These are phyloP conservation scores for Corythaixoides concolor DNA, from an alignment of 2,113 vertebrate genomes.

Conservation along the genomic window DNA sequence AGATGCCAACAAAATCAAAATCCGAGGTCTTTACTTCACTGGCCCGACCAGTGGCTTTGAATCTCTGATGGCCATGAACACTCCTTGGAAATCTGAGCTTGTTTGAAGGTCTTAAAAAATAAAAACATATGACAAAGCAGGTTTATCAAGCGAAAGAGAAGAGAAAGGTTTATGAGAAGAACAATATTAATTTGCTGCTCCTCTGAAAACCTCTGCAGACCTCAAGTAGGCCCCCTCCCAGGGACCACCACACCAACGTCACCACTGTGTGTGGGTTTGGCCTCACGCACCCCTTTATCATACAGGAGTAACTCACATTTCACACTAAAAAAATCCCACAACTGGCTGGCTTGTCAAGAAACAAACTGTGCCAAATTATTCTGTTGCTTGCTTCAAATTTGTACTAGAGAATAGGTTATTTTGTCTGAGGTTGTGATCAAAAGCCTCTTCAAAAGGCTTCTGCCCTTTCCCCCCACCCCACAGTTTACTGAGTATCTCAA, in stretches of 20 bases:
- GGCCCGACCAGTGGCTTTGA: not conserved
- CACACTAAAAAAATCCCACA: not conserved
- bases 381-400: not conserved
- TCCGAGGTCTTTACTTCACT: not conserved
- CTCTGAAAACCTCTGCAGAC: not conserved
- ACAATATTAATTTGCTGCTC: not conserved
- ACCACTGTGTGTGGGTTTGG: not conserved
- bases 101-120: not conserved
- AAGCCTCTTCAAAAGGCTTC: not conserved
- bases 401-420: not conserved
- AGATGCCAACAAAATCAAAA: conserved; percentile 17
- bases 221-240: not conserved
- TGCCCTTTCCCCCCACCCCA: not conserved
- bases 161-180: not conserved
- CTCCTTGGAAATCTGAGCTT: not conserved
- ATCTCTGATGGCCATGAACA: not conserved
- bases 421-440: not conserved
- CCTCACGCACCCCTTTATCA: not conserved
- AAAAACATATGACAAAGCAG: not conserved
- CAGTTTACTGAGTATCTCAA: not conserved
- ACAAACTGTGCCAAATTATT: not conserved
- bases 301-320: not conserved
- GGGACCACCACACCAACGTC: not conserved
- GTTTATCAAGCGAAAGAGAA: not conserved
- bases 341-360: not conserved